These are phyloP conservation scores for Acridotheres tristis DNA, from an alignment of 2,797 vertebrate genomes.

Conservation along the genomic window DNA sequence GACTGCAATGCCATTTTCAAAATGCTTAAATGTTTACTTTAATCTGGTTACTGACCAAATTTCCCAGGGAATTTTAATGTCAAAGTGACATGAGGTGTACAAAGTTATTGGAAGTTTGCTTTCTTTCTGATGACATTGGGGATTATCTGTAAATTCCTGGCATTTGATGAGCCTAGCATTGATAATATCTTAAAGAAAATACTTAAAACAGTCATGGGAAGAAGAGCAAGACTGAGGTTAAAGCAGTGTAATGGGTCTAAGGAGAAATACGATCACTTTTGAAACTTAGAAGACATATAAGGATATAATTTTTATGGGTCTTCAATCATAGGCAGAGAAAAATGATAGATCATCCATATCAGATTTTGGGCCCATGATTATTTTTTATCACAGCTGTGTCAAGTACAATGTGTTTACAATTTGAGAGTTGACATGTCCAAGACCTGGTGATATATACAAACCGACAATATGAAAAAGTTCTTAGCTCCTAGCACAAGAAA, in stretches of 20 bases:
- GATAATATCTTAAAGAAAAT: neutral
- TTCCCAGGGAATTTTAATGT: constrained; percentile 4
- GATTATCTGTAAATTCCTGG: neutral
- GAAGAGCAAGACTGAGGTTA: neutral
- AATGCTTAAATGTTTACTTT: constrained; percentile 33
- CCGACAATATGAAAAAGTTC: neutral
- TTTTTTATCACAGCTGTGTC: neutral
- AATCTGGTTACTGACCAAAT: neutral
- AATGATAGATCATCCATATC: neutral
- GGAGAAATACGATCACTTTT: neutral
- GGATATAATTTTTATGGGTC: neutral
- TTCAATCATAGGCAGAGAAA: neutral
- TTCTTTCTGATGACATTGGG: neutral
- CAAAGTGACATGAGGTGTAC: neutral
- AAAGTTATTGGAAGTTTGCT: neutral
- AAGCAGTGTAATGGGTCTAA: neutral
- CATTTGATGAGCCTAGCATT: neutral
- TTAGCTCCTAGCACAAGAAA: neutral
- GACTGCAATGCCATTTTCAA: neutral
- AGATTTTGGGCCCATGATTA: neutral
- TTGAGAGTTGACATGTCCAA: neutral
- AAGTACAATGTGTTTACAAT: neutral
- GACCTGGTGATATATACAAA: neutral
- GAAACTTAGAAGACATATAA: neutral
- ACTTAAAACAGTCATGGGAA: neutral